Evolutionary conservation across 2,113 vertebrate genomes (phyloP).

Genomic region (Tauraco erythrolophus): DNA sequence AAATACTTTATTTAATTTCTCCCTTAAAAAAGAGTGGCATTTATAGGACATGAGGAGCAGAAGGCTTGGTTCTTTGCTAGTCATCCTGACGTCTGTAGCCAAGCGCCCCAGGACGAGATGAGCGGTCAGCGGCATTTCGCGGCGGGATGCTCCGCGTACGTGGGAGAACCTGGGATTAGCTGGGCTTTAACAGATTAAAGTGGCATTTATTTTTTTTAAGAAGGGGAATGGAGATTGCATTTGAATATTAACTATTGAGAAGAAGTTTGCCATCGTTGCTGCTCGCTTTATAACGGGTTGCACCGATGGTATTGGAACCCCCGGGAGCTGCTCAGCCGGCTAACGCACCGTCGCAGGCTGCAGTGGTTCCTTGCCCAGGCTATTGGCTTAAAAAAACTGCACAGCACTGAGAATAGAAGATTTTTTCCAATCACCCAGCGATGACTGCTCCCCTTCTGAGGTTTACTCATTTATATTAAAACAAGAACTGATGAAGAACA

Average conservation of each 20-base stretch:
- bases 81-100: neutral
- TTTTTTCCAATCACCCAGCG: fast-evolving
- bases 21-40: neutral
- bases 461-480: neutral
- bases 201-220: neutral
- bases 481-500: neutral
- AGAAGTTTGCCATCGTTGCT: neutral
- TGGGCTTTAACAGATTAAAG: neutral
- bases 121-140: fast-evolving
- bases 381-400: neutral
- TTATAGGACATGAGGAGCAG: neutral
- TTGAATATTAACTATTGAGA: neutral
- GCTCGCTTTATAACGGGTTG: neutral
- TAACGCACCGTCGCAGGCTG: fast-evolving
- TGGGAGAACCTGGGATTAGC: no score
- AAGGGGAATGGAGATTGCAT: neutral
- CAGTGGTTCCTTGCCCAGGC: fast-evolving
- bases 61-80: neutral
- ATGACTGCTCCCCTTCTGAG: neutral
- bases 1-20: neutral
- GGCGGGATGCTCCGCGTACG: fast-evolving
- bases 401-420: fast-evolving
- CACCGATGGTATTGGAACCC: fast-evolving
- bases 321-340: no score
- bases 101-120: neutral